Evolutionary conservation across 1,140 invertebrate genomes (phyloP).

Genomic region (Vanessa atalanta): DNA sequence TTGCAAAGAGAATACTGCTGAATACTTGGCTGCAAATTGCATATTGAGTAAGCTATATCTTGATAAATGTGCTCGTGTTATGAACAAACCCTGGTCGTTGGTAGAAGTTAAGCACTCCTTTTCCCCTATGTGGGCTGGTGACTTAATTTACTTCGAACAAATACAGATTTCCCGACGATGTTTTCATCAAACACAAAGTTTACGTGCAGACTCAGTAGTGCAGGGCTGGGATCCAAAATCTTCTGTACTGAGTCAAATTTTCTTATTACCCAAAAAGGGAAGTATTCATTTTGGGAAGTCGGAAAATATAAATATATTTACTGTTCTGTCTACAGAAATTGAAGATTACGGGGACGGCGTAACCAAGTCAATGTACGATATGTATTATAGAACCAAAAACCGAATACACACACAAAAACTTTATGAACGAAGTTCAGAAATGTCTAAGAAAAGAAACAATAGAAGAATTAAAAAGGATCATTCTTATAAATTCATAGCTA

Average conservation of each 20-base stretch:
- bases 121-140: too few relatives aligned
- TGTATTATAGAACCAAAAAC: slow-evolving; percentile 62
- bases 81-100: too few relatives aligned
- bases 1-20: too few relatives aligned
- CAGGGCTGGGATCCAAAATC: slow-evolving; percentile 41
- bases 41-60: too few relatives aligned
- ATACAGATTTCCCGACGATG: too few relatives aligned
- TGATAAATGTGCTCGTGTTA: too few relatives aligned
- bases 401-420: slow-evolving; percentile 39
- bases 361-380: slow-evolving; percentile 69
- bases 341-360: slow-evolving; percentile 58
- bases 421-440: slow-evolving; percentile 37
- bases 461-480: not conserved
- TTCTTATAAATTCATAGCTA: slow-evolving; percentile 6
- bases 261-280: too few relatives aligned
- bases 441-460: not conserved
- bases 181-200: too few relatives aligned
- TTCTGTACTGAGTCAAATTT: not conserved
- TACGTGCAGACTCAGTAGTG: not conserved
- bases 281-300: too few relatives aligned
- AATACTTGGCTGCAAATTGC: too few relatives aligned
- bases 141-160: too few relatives aligned
- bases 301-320: not conserved
- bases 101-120: too few relatives aligned
- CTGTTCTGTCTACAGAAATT: slow-evolving; percentile 32